Percentiles rank a stretch among this genome's conserved stretches.
phyloP scores from a whole-genome alignment of 2,888 invertebrate species.

The Hemicrepidius hirtus region DNA sequence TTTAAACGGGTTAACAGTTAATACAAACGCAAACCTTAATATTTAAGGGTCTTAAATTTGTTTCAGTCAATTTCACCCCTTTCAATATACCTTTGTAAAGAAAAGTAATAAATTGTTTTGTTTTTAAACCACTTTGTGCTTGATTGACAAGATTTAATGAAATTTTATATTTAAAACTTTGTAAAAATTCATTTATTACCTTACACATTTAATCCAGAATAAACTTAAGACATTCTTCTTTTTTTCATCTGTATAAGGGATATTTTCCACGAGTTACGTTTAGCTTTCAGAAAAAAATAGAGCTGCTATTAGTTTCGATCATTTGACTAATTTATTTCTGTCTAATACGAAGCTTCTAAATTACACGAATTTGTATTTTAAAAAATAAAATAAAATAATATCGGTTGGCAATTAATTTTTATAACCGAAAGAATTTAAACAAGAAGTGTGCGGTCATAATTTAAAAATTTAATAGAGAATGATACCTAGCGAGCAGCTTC shows the following conservation, averaged over 20 bases:
- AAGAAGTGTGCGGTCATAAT: neutral
- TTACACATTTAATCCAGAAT: too few relatives aligned
- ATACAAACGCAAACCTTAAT: neutral
- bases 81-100: neutral
- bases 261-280: too few relatives aligned
- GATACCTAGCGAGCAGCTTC: neutral
- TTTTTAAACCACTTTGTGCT: neutral
- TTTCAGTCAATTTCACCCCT: neutral
- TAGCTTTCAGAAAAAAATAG: too few relatives aligned
- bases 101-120: neutral
- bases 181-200: too few relatives aligned
- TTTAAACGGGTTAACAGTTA: slow-evolving; percentile 2
- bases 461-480: slow-evolving; percentile 1
- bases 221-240: too few relatives aligned
- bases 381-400: neutral
- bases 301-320: neutral
- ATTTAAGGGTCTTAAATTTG: slow-evolving; percentile 8
- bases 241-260: too few relatives aligned
- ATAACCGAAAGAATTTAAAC: slow-evolving; percentile 9
- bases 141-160: slow-evolving; percentile 2
- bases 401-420: slow-evolving; percentile 18
- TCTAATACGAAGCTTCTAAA: neutral
- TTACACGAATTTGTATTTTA: neutral
- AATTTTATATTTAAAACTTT: neutral
- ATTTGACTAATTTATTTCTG: neutral